Evolutionary conservation across 53 echinoderm and acorn worm species (phyloP).

Genomic region (Pentamera pediparva): DNA sequence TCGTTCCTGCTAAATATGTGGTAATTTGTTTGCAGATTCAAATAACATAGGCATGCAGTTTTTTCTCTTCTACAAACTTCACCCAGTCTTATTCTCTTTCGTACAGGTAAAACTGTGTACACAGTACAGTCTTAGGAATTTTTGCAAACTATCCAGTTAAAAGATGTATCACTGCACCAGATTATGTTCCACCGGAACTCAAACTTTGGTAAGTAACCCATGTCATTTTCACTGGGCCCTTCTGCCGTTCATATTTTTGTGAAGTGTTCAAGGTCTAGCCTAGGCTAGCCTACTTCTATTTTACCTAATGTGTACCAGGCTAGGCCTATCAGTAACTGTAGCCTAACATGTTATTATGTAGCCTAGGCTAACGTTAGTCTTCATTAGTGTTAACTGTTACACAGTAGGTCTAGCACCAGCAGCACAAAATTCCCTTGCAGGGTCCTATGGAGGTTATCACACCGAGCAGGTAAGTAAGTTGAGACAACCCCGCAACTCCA

Average conservation of each 20-base stretch:
- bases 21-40: not conserved
- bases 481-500: too few species aligned
- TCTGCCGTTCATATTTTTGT: not conserved
- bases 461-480: too few species aligned
- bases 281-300: not conserved
- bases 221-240: too few species aligned
- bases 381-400: not conserved
- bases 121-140: constrained; percentile 19
- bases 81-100: too few species aligned
- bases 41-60: too few species aligned
- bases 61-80: too few species aligned
- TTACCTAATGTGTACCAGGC: not conserved
- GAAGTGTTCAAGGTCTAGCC: not conserved
- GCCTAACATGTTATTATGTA: too few species aligned
- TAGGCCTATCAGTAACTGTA: not conserved
- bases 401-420: not conserved
- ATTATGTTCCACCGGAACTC: constrained; percentile 77
- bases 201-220: constrained; percentile 76
- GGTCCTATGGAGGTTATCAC: too few species aligned
- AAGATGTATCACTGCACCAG: constrained; percentile 91
- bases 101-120: too few species aligned
- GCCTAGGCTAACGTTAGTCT: not conserved
- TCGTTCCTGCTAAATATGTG: not conserved
- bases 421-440: too few species aligned
- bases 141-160: constrained; percentile 29